Conservation (phyloP, 2,888 invertebrate genomes). For the Zonitis immaculata region DNA sequence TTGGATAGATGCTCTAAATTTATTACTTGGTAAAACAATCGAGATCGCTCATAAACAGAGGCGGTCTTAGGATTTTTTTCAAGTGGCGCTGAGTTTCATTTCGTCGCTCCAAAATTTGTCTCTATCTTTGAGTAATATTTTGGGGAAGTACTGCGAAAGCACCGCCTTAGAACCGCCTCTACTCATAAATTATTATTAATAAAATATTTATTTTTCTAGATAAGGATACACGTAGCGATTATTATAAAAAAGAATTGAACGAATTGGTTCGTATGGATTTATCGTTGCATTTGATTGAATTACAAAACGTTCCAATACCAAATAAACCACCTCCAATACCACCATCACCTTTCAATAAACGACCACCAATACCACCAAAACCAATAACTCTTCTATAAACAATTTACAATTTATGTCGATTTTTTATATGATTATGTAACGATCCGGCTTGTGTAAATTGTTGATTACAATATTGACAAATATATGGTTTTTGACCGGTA, state of each 20-base stretch:
- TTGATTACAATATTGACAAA: constrained; percentile 39
- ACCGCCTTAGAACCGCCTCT: too few species aligned
- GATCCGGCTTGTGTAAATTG: constrained; percentile 35
- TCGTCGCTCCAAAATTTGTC: too few species aligned
- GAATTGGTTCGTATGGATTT: constrained; percentile 42
- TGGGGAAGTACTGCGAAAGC: too few species aligned
- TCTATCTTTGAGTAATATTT: too few species aligned
- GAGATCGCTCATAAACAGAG: too few species aligned
- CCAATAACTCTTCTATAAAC: constrained; percentile 7
- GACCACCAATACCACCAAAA: constrained; percentile 34
- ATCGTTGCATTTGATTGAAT: constrained; percentile 39
- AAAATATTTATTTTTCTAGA: constrained; percentile 15
- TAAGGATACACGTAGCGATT: constrained; percentile 31
- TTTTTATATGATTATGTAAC: constrained; percentile 14
- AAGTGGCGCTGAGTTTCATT: too few species aligned
- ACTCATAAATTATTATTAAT: too few species aligned
- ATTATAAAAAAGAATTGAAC: constrained; percentile 39
- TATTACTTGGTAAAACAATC: constrained; percentile 34
- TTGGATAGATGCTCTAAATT: constrained; percentile 43
- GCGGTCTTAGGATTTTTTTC: too few species aligned
- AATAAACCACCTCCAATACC: constrained; percentile 39
- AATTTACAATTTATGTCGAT: constrained; percentile 8
- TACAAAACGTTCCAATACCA: constrained; percentile 42
- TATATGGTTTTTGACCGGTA: constrained; percentile 39
- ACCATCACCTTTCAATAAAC: constrained; percentile 25